A percentile compares a stretch with the other conserved stretches of the same genome.
Conservation (phyloP, 2,797 vertebrate species). For the Mormyrops boulengeri region DNA sequence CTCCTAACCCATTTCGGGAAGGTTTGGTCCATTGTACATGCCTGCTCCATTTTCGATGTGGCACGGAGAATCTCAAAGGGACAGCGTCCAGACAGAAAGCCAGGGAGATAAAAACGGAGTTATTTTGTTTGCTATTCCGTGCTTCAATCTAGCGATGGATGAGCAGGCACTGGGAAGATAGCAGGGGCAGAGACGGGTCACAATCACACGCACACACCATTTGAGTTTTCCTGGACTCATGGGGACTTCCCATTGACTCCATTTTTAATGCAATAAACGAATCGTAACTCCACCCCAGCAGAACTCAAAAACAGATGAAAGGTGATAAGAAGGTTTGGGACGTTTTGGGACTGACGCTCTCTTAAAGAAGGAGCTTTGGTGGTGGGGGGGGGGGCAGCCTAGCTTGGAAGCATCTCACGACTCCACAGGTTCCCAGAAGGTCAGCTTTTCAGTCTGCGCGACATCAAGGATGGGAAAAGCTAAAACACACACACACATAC, state of each 20-base stretch:
- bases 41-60: conserved; percentile 13
- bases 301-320: conserved; percentile 1
- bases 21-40: background rate
- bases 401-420: background rate
- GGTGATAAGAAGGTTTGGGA: background rate
- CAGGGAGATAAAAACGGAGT: conserved; percentile 9
- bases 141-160: background rate
- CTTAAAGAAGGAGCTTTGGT: background rate
- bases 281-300: background rate
- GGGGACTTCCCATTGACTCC: conserved; percentile 8
- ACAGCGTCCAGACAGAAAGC: background rate
- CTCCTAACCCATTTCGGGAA: conserved; percentile 7
- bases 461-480: background rate
- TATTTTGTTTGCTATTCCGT: conserved; percentile 3
- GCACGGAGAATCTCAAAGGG: conserved; percentile 5
- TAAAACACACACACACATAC: background rate
- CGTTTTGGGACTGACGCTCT: background rate
- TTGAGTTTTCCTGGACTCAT: conserved; percentile 18
- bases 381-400: background rate
- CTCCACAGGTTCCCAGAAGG: background rate
- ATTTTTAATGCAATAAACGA: background rate
- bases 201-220: conserved; percentile 8
- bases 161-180: background rate
- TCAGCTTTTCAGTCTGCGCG: background rate
- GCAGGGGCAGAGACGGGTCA: conserved; percentile 3